Percentiles rank a stretch among this genome's conserved stretches.
phyloP scores from a whole-genome alignment of 2,797 vertebrate species.

The Garrulus glandarius region DNA sequence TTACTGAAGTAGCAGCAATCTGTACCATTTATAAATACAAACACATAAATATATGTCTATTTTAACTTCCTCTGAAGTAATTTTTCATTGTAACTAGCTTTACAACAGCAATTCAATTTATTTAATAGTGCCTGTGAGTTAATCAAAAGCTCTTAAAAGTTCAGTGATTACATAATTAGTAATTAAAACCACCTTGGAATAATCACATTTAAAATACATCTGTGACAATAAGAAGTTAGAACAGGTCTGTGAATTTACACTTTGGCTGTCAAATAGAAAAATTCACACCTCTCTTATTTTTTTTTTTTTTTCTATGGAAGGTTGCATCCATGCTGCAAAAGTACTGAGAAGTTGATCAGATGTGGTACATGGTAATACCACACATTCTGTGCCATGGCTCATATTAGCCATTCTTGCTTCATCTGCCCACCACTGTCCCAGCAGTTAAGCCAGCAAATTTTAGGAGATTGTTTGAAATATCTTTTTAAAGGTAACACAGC shows the following conservation, averaged over 20 bases:
- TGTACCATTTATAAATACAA: neutral
- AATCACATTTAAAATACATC: neutral
- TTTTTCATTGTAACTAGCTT: neutral
- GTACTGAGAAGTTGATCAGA: neutral
- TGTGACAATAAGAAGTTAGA: neutral
- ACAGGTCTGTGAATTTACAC: neutral
- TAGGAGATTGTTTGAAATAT: neutral
- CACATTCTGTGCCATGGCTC: neutral
- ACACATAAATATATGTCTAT: no score
- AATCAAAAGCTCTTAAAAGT: neutral
- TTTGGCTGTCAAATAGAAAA: neutral
- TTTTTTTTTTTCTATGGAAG: neutral
- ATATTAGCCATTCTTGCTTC: neutral
- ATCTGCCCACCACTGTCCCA: neutral
- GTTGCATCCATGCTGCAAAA: neutral
- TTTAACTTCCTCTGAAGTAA: neutral
- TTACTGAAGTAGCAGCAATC: neutral
- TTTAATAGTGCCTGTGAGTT: neutral
- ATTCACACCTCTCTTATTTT: accelerated
- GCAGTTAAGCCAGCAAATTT: neutral
- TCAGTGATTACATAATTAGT: neutral
- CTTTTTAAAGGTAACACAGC: neutral
- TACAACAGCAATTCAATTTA: neutral
- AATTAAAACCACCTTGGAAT: neutral
- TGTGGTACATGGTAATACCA: neutral